phyloP scores from a whole-genome alignment of 2,113 vertebrate genomes.

The Trematocara macrostoma region DNA sequence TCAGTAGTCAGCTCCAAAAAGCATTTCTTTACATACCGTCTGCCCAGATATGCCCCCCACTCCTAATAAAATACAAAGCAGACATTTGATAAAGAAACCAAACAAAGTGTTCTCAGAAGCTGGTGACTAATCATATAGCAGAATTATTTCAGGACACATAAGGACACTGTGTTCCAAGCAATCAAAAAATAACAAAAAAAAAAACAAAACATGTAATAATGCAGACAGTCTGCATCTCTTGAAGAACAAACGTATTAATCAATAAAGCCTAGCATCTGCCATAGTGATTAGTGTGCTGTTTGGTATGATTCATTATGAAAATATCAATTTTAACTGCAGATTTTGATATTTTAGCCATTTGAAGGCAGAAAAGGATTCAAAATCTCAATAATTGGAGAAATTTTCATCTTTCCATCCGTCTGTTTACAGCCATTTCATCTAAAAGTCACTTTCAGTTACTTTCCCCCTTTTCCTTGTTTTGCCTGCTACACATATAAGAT shows the following conservation, averaged over 20 bases:
- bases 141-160: no score
- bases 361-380: neutral
- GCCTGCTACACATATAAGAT: neutral
- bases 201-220: neutral
- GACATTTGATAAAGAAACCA: no score
- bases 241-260: neutral
- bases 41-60: rapidly evolving
- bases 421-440: neutral
- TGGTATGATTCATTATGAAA: no score
- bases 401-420: rapidly evolving
- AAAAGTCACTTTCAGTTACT: neutral
- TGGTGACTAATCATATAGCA: no score
- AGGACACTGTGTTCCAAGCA: no score
- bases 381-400: neutral
- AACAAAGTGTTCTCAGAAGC: no score
- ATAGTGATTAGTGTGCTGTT: neutral
- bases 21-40: neutral
- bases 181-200: no score
- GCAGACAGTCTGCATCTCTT: neutral
- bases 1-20: neutral
- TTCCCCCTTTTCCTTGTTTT: neutral
- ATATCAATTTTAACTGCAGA: neutral
- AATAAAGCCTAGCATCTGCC: neutral
- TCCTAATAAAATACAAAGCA: no score
- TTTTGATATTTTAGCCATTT: neutral